phyloP scores from a whole-genome alignment of 92 coral and sea anemone species.

The Parazoanthus atlanticus region DNA sequence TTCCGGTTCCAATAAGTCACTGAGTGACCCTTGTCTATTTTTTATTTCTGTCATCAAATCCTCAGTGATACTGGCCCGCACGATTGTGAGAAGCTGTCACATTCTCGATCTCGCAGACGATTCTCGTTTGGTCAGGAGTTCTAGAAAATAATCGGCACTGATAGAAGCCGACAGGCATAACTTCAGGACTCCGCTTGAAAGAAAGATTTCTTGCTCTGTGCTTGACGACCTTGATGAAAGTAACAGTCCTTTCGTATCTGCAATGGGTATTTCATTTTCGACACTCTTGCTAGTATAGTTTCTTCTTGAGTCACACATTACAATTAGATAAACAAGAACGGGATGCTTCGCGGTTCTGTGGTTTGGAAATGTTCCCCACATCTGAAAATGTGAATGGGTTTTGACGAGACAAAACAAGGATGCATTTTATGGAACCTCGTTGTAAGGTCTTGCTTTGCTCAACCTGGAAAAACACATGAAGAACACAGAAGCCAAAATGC shows the following conservation, averaged over 20 bases:
- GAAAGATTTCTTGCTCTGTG: background rate
- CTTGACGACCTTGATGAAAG: background rate
- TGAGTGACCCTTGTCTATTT: background rate
- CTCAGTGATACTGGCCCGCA: background rate
- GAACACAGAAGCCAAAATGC: constrained; percentile 26
- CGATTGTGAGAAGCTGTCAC: background rate
- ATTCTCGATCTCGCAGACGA: background rate
- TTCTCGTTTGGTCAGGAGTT: background rate
- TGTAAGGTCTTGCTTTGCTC: background rate
- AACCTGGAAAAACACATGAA: background rate
- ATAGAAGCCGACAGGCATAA: background rate
- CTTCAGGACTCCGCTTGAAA: background rate
- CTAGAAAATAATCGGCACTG: background rate
- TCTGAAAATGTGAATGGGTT: constrained; percentile 2
- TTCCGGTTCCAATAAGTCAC: constrained; percentile 20
- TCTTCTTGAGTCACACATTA: background rate
- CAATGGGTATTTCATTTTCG: background rate
- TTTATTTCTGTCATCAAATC: constrained; percentile 32
- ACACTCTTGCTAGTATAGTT: background rate
- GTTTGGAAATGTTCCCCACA: constrained; percentile 18
- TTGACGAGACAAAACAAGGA: background rate
- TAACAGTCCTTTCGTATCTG: background rate
- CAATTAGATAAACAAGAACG: constrained; percentile 4
- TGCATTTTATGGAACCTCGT: background rate
- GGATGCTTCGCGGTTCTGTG: constrained; percentile 12